Percentiles rank a stretch among this genome's conserved stretches.
phyloP scores from a whole-genome alignment of 2,888 invertebrate species.

The Nineta flava region DNA sequence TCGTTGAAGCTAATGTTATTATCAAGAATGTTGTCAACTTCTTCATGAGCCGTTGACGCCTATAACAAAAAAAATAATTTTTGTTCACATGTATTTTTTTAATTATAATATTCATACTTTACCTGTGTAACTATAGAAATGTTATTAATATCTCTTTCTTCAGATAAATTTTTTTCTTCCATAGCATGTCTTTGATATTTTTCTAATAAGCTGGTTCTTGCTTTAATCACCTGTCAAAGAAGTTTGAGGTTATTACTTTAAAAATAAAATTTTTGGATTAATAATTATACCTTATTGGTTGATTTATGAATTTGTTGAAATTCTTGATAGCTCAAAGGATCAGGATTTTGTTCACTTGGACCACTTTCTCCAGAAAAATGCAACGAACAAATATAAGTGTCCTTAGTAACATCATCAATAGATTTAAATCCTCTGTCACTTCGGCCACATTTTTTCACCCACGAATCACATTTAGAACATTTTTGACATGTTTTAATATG shows the following conservation, averaged over 20 bases:
- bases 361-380: slow-evolving; percentile 10
- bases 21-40: too few relatives aligned
- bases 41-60: too few relatives aligned
- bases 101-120: too few relatives aligned
- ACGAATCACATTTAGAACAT: slow-evolving; percentile 9
- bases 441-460: slow-evolving; percentile 6
- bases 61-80: background rate
- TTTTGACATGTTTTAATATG: slow-evolving; percentile 11
- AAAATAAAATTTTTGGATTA: too few relatives aligned
- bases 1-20: too few relatives aligned
- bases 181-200: slow-evolving; percentile 9
- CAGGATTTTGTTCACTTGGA: slow-evolving; percentile 8
- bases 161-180: slow-evolving; percentile 7
- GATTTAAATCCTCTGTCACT: slow-evolving; percentile 5
- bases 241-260: slow-evolving; percentile 9
- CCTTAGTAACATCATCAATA: slow-evolving; percentile 8
- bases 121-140: slow-evolving; percentile 6
- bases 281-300: slow-evolving; percentile 10
- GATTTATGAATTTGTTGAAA: slow-evolving; percentile 12
- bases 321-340: slow-evolving; percentile 12
- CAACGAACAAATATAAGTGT: slow-evolving; percentile 11
- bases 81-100: slow-evolving; percentile 4
- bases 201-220: slow-evolving; percentile 9
- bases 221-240: slow-evolving; percentile 8
- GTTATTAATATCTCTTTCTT: slow-evolving; percentile 5